Percentiles rank a stretch among this genome's conserved stretches.
These are phyloP conservation scores for Coptotermes formosanus DNA, from an alignment of 1,140 invertebrate genomes.

Conservation along the genomic window DNA sequence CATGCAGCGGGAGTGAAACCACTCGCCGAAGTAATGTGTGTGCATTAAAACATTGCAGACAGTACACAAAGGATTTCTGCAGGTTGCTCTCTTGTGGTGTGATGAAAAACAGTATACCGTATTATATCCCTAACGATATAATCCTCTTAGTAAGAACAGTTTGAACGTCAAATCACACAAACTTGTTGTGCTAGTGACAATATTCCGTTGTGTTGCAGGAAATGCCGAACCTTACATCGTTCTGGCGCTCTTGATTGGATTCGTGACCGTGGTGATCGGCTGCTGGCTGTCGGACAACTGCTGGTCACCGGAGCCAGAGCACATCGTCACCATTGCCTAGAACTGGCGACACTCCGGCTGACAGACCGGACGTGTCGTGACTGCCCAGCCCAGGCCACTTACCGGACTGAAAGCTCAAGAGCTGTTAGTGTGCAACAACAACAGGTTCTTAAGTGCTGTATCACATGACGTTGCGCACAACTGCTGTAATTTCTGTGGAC, in stretches of 20 bases:
- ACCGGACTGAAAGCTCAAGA: neutral
- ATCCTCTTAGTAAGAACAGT: no score
- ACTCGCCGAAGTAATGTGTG: no score
- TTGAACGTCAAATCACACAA: no score
- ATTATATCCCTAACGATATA: no score
- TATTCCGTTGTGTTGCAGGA: constrained; percentile 46
- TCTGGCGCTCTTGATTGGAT: constrained; percentile 64
- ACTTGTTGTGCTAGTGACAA: no score
- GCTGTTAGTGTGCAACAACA: neutral
- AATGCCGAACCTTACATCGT: constrained; percentile 72
- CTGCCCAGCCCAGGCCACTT: neutral
- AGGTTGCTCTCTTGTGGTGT: no score
- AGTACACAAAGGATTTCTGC: no score
- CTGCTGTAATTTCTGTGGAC: neutral
- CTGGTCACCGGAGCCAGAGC: constrained; percentile 70
- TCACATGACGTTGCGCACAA: neutral
- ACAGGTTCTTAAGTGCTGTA: neutral
- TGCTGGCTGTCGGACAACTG: constrained; percentile 74
- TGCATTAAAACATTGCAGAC: no score
- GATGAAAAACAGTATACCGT: no score
- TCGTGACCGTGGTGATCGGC: constrained; percentile 67
- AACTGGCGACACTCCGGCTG: constrained; percentile 19
- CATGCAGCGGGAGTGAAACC: no score
- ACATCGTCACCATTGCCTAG: constrained; percentile 63
- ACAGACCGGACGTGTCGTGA: neutral